phyloP scores from a whole-genome alignment of 1,140 invertebrate genomes.

The Armadillidium nasatum region DNA sequence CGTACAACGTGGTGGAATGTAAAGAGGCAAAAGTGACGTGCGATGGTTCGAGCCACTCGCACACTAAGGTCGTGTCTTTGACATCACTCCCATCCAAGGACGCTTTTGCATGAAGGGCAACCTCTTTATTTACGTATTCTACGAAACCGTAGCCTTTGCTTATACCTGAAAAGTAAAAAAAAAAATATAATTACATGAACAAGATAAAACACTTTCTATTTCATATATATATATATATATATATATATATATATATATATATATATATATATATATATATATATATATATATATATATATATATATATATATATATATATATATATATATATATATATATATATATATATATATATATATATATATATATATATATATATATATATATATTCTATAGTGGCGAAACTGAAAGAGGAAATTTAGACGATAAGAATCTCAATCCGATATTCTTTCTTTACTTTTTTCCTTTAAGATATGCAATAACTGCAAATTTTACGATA shows the following conservation, averaged over 20 bases:
- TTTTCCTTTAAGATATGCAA: too few species aligned
- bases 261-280: constrained; percentile 24
- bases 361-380: constrained; percentile 18
- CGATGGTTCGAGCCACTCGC: constrained; percentile 56
- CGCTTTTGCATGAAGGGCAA: constrained; percentile 53
- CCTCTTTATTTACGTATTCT: constrained; percentile 55
- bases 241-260: constrained; percentile 11
- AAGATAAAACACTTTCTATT: not conserved
- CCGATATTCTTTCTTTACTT: too few species aligned
- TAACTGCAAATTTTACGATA: too few species aligned
- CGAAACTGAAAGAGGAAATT: too few species aligned
- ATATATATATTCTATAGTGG: not conserved
- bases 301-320: constrained; percentile 21
- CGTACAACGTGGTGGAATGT: constrained; percentile 37
- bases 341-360: constrained; percentile 20
- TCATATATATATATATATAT: constrained; percentile 14
- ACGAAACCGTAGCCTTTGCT: constrained; percentile 62
- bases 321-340: constrained; percentile 12
- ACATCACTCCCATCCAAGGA: constrained; percentile 53
- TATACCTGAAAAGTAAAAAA: constrained; percentile 49
- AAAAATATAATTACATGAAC: not conserved
- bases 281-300: constrained; percentile 27
- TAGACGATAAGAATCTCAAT: too few species aligned
- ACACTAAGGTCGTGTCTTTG: constrained; percentile 51
- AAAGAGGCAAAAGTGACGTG: constrained; percentile 53